Percentiles rank a stretch among this genome's conserved stretches.
phyloP scores from a whole-genome alignment of 1,140 invertebrate genomes.

The Caligus rogercresseyi region DNA sequence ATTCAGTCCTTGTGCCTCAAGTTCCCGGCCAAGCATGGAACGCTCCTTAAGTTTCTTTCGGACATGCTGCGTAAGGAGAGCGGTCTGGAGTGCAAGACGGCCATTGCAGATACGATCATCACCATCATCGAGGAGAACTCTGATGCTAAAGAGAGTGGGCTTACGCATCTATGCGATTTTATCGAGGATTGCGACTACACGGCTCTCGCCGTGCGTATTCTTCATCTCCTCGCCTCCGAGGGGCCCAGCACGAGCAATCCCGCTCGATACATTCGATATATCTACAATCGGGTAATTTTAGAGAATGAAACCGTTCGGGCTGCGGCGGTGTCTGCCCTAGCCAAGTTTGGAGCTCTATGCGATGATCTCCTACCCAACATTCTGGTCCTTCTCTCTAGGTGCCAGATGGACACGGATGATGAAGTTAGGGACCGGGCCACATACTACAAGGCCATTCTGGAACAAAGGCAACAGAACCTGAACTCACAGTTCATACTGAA shows the following conservation, averaged over 20 bases:
- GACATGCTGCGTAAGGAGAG: conserved; percentile 94
- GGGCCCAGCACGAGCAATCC: conserved; percentile 86
- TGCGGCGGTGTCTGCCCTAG: conserved; percentile 88
- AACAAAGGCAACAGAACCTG: conserved; percentile 41
- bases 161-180: conserved; percentile 95
- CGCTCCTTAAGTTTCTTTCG: conserved; percentile 88
- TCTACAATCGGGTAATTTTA: conserved; percentile 95
- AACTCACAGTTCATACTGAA: conserved; percentile 73
- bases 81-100: conserved; percentile 92
- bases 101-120: conserved; percentile 95
- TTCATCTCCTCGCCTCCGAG: conserved; percentile 91
- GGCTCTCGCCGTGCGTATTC: conserved; percentile 83
- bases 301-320: conserved; percentile 85
- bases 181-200: conserved; percentile 99
- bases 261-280: conserved; percentile 88
- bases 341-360: conserved; percentile 90
- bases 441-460: conserved; percentile 75
- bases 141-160: conserved; percentile 80
- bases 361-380: conserved; percentile 78
- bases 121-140: conserved; percentile 92
- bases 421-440: conserved; percentile 97
- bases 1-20: conserved; percentile 58
- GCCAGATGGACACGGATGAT: conserved; percentile 90
- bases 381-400: conserved; percentile 46
- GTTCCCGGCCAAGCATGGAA: conserved; percentile 88